phyloP scores from a whole-genome alignment of 2,888 invertebrate genomes.

The Uloborus plumipes region DNA sequence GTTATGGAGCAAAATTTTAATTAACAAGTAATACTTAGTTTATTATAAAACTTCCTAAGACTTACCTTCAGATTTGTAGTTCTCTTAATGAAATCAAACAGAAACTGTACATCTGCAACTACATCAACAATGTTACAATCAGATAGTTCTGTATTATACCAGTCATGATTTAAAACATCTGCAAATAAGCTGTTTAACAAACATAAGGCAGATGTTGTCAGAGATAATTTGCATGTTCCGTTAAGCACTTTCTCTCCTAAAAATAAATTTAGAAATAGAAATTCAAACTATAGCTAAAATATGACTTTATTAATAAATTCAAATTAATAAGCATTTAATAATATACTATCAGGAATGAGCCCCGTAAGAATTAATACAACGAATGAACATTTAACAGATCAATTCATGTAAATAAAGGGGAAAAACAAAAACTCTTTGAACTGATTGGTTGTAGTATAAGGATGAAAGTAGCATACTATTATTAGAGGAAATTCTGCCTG shows the following conservation, averaged over 20 bases:
- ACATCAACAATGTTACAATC: slow-evolving; percentile 2
- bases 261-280: slow-evolving; percentile 1
- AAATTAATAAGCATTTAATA: too few relatives aligned
- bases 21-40: background rate
- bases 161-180: slow-evolving; percentile 31
- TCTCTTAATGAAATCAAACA: slow-evolving; percentile 49
- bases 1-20: too few relatives aligned
- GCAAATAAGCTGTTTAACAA: slow-evolving; percentile 48
- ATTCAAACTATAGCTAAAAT: background rate
- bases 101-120: slow-evolving; percentile 35
- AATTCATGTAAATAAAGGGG: too few relatives aligned
- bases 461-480: too few relatives aligned
- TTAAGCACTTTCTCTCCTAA: slow-evolving; percentile 43
- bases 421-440: background rate
- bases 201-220: slow-evolving; percentile 56
- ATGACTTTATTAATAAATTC: background rate
- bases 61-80: slow-evolving; percentile 47
- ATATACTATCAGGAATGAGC: too few relatives aligned
- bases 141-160: background rate
- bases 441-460: too few relatives aligned
- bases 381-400: too few relatives aligned
- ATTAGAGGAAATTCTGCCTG: too few relatives aligned
- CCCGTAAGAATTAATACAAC: too few relatives aligned
- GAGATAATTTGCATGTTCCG: slow-evolving; percentile 47
- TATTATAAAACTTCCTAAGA: background rate